These are phyloP conservation scores for Sphinx pinastri DNA, from an alignment of 2,888 invertebrate genomes.

Conservation along the genomic window DNA sequence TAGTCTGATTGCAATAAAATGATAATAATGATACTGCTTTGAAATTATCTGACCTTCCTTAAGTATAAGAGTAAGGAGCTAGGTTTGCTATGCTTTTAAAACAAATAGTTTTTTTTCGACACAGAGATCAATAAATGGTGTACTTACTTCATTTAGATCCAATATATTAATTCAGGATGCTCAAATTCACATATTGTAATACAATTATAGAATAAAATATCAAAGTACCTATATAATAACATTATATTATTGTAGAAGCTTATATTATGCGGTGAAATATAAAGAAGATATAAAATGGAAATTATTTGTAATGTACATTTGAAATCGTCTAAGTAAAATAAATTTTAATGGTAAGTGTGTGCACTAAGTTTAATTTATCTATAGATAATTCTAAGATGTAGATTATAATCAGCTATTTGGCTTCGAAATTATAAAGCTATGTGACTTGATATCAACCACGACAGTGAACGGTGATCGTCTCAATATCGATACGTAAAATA, in stretches of 20 bases:
- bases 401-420: conserved; percentile 53
- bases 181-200: conserved; percentile 6
- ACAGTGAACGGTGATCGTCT: conserved; percentile 1
- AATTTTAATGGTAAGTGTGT: conserved; percentile 80
- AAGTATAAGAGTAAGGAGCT: conserved; percentile 10
- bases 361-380: conserved; percentile 64
- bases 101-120: background rate
- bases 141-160: background rate
- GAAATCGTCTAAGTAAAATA: conserved; percentile 77
- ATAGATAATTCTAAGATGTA: conserved; percentile 56
- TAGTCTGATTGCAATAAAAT: conserved; percentile 13
- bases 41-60: conserved; percentile 1
- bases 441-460: conserved; percentile 25
- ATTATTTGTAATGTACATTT: conserved; percentile 83
- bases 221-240: conserved; percentile 5
- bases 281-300: conserved; percentile 48
- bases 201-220: conserved; percentile 1
- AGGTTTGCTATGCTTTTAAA: background rate
- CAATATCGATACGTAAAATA: conserved; percentile 15
- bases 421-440: conserved; percentile 54
- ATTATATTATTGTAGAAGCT: conserved; percentile 35
- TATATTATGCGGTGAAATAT: conserved; percentile 55
- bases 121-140: background rate
- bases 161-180: conserved; percentile 9
- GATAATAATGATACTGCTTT: background rate